Conservation (phyloP, 2,797 vertebrate genomes). For the Falco novaeseelandiae region DNA sequence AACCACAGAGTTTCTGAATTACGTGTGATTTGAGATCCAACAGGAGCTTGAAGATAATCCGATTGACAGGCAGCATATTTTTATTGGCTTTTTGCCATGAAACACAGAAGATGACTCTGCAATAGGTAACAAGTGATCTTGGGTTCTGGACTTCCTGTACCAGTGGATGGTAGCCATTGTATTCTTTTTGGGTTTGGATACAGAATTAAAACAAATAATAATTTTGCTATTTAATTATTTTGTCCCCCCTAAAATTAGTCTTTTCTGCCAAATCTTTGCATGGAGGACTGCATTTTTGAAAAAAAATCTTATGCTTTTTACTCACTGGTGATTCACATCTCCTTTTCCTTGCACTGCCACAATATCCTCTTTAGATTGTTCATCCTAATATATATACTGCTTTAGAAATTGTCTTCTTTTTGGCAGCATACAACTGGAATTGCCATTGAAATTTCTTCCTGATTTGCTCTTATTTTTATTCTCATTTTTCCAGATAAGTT, state of each 20-base stretch:
- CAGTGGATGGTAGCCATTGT: not conserved
- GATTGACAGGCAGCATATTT: not conserved
- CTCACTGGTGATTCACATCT: not conserved
- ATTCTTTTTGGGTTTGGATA: not conserved
- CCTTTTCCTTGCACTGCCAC: not conserved
- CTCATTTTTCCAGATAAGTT: not conserved
- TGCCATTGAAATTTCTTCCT: not conserved
- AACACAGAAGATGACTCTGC: not conserved
- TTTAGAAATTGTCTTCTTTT: not conserved
- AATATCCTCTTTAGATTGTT: not conserved
- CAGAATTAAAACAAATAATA: not conserved
- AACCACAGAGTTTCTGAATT: not conserved
- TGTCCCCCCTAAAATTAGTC: not conserved
- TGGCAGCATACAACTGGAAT: not conserved
- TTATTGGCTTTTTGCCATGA: not conserved
- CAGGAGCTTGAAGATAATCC: not conserved
- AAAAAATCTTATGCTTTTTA: not conserved
- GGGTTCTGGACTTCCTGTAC: not conserved
- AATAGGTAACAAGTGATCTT: not conserved
- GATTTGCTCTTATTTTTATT: not conserved
- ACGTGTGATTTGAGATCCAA: not conserved
- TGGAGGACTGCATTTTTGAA: not conserved
- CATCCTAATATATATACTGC: not conserved
- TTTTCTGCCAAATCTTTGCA: not conserved
- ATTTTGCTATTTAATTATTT: not conserved